Percentiles rank a stretch among this genome's conserved stretches.
Evolutionary conservation across 2,113 vertebrate species (phyloP).

Genomic region (Anhinga anhinga): DNA sequence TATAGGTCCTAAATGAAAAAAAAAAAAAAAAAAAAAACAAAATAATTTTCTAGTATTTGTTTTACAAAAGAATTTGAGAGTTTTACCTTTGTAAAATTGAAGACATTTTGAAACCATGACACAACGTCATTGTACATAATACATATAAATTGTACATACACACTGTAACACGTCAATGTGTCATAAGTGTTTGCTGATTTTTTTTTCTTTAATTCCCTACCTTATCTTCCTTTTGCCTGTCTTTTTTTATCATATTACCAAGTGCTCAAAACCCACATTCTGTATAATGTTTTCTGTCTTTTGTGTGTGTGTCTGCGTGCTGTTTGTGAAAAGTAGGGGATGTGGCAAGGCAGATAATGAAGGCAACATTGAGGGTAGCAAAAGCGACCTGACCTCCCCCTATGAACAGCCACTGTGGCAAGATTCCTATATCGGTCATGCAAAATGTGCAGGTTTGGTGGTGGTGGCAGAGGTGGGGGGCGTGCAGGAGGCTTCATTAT

Average conservation of each 20-base stretch:
- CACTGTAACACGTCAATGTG: too few relatives aligned
- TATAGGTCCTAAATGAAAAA: not conserved
- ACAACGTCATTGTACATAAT: not conserved
- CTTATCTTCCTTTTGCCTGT: not conserved
- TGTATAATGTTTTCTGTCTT: not conserved
- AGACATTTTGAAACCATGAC: not conserved
- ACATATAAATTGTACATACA: too few relatives aligned
- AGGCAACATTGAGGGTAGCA: not conserved
- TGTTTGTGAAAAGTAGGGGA: not conserved
- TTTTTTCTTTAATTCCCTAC: not conserved
- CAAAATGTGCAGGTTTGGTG: not conserved
- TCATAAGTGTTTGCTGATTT: not conserved
- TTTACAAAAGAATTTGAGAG: not conserved
- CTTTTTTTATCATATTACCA: not conserved
- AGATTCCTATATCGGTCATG: not conserved
- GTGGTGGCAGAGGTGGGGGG: not conserved
- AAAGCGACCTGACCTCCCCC: not conserved
- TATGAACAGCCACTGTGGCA: not conserved
- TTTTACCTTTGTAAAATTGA: not conserved
- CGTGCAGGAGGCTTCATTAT: not conserved
- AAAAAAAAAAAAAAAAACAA: not conserved
- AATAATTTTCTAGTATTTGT: not conserved
- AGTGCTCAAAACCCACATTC: not conserved
- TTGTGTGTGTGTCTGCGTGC: accelerated
- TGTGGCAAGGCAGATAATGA: not conserved